Evolutionary conservation across 1,140 invertebrate species (phyloP).

Genomic region (Papilio machaon): DNA sequence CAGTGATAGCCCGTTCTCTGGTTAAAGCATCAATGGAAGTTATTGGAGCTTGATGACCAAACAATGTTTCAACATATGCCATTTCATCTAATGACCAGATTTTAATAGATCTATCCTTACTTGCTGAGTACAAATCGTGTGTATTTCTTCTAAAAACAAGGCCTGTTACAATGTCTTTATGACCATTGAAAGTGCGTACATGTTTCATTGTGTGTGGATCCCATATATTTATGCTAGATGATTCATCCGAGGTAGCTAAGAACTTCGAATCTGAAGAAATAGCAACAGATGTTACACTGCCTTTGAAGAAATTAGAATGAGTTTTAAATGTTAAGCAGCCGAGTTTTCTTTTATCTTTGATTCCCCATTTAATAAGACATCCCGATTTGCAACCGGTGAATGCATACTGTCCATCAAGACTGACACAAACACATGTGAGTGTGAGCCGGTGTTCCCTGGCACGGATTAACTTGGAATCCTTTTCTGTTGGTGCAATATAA

Average conservation of each 20-base stretch:
- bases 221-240: constrained; percentile 92
- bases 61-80: constrained; percentile 97
- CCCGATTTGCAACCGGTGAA: constrained; percentile 95
- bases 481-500: constrained; percentile 80
- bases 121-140: constrained; percentile 94
- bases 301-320: constrained; percentile 80
- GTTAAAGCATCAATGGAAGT: constrained; percentile 94
- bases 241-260: constrained; percentile 90
- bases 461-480: constrained; percentile 82
- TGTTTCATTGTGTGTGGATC: constrained; percentile 89
- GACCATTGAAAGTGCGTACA: constrained; percentile 91
- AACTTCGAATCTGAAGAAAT: constrained; percentile 93
- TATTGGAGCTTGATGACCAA: constrained; percentile 95
- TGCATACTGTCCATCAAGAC: constrained; percentile 87
- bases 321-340: constrained; percentile 82
- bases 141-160: constrained; percentile 93
- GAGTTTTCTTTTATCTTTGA: constrained; percentile 82
- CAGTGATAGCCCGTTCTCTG: constrained; percentile 93
- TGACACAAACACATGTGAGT: constrained; percentile 92
- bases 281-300: constrained; percentile 87
- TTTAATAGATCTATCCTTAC: constrained; percentile 93
- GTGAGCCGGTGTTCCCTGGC: constrained; percentile 89
- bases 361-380: constrained; percentile 91
- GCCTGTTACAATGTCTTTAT: constrained; percentile 89
- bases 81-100: constrained; percentile 98